A percentile compares a stretch with the other conserved stretches of the same genome.
These are phyloP conservation scores for Penaeus chinensis DNA, from an alignment of 1,140 invertebrate genomes.

Conservation along the genomic window DNA sequence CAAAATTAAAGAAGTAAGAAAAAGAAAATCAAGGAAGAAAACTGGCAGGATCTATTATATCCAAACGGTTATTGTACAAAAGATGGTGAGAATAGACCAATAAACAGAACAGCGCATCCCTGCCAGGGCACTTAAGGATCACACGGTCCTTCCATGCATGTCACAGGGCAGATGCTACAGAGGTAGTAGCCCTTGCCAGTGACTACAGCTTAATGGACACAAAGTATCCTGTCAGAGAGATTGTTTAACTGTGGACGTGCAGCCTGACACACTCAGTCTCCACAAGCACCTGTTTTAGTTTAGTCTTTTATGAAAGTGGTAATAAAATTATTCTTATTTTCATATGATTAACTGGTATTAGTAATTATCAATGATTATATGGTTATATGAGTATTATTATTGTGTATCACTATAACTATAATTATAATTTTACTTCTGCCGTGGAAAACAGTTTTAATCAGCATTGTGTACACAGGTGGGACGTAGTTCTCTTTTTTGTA, in stretches of 20 bases:
- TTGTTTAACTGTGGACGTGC: constrained; percentile 39
- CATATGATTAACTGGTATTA: too few relatives aligned
- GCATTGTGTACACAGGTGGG: too few relatives aligned
- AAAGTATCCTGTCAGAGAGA: constrained; percentile 39
- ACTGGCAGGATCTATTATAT: constrained; percentile 35
- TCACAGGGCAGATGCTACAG: background rate
- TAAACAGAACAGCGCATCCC: constrained; percentile 20
- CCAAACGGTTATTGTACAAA: constrained; percentile 40
- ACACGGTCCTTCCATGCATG: background rate
- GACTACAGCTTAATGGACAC: background rate
- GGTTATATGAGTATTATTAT: too few relatives aligned
- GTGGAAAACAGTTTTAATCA: too few relatives aligned
- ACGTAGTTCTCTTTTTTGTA: too few relatives aligned
- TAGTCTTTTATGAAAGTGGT: background rate
- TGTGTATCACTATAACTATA: too few relatives aligned
- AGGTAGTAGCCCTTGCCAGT: background rate
- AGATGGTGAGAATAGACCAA: constrained; percentile 15
- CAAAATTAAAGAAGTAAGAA: too few relatives aligned
- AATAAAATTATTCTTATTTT: too few relatives aligned
- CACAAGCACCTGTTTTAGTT: constrained; percentile 33
- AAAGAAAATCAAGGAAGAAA: constrained; percentile 7
- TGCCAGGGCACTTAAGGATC: background rate
- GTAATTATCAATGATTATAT: too few relatives aligned
- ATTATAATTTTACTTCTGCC: too few relatives aligned
- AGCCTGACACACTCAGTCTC: constrained; percentile 29